Evolutionary conservation across 2,888 invertebrate species (phyloP).

Genomic region (Nemotelus nigrinus): DNA sequence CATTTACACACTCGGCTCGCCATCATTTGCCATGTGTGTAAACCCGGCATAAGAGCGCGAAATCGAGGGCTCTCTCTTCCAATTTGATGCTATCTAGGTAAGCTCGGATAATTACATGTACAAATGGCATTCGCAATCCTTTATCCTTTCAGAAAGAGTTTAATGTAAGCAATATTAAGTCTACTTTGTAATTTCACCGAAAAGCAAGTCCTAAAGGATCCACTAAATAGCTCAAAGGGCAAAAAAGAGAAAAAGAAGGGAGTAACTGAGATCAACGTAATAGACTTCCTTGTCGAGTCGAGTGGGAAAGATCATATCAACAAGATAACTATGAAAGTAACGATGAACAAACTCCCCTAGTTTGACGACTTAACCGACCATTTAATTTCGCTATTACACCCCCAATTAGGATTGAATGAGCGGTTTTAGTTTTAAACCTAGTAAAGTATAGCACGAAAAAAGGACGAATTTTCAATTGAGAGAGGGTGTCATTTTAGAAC

Average conservation of each 20-base stretch:
- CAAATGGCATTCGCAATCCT: background rate
- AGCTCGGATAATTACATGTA: background rate
- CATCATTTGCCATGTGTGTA: no score
- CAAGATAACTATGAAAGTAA: constrained; percentile 20
- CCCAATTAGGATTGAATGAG: constrained; percentile 62
- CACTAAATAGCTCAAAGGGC: background rate
- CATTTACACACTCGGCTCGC: no score
- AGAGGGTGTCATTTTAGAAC: background rate
- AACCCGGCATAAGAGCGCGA: background rate
- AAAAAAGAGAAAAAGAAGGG: background rate
- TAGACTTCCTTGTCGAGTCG: background rate
- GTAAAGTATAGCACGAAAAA: constrained; percentile 2
- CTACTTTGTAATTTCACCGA: constrained; percentile 23
- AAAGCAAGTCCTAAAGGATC: background rate
- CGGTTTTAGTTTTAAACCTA: constrained; percentile 47
- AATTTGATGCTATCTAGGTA: constrained; percentile 5
- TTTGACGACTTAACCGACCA: constrained; percentile 56
- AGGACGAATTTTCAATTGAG: background rate
- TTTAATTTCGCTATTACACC: constrained; percentile 63
- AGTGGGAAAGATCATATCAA: constrained; percentile 6
- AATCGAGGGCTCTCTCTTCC: constrained; percentile 14
- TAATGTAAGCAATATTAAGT: background rate
- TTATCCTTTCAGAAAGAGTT: constrained; percentile 7
- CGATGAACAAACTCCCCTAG: constrained; percentile 54
- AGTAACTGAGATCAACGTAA: no score